Base-by-base conservation (phyloP, 1,140 invertebrate genomes). In the Pseudomyrmex sp. region DNA sequence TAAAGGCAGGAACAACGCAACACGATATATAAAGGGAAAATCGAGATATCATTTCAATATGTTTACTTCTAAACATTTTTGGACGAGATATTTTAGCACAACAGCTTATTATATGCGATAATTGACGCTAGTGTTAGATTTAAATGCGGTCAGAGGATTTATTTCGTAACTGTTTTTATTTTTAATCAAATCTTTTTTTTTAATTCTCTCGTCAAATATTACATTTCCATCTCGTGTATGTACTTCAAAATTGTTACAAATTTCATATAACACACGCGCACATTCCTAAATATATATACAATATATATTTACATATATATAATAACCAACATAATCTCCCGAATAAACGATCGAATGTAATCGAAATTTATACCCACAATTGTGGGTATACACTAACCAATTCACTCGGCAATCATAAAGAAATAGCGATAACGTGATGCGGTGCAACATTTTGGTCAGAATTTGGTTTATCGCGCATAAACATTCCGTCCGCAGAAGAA, bases 1-100 rank as follows among this genome's bases (percentile, higher is more conserved):
- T 35, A 70, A 86, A 65, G 35, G 68, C 56, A 68, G 75, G 70
- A 87, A 74, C 61, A 69, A 72, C 20, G 56, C 20, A 13, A 20
- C 35, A 35, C 20, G 46, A 54, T 59, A 63, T 35, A 68, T 50
- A 52, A 1, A 23, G 48, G 61, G 3, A 46, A 63, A 5, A 50
- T 74, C 26, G 2, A 2, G n/a, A 35, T 82, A 35, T 35, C 35
- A 35, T 35, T 35, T 35, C 35, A 35, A 35, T 35, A 35, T 35
- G 5, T 35, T 35, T 35, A 35, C 35, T 35, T 35, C 35, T 35
- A 7, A 35, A 35, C 35, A 35, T 35, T 35, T 35, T 35, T 7
- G 35, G 35, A 35, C 35, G 35, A 35, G 4, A 1, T 35, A 7
- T 59, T 52, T 13, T 56, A 48, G 35, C 72, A 23, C 4, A 12